Evolutionary conservation across 2,113 vertebrate species (phyloP).

Genomic region (Cricetomys ansorgei): DNA sequence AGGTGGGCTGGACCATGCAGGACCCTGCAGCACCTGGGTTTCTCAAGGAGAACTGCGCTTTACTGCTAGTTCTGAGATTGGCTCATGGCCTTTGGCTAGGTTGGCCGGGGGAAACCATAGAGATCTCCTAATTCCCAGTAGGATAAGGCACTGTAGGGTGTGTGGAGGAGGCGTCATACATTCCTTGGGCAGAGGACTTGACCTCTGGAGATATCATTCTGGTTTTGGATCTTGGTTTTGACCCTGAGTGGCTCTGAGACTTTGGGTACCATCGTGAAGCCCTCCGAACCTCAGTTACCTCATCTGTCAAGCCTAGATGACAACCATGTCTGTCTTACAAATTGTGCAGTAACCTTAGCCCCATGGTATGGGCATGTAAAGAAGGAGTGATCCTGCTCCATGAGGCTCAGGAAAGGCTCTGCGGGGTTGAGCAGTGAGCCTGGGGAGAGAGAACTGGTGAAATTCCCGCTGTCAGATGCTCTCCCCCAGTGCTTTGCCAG

Average conservation of each 20-base stretch:
- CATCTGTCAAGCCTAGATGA: no score
- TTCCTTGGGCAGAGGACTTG: fast-evolving
- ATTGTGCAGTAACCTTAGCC: not conserved
- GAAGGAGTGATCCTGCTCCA: not conserved
- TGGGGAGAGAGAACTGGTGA: not conserved
- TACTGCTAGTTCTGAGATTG: not conserved
- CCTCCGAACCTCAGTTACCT: not conserved
- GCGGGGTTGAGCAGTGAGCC: not conserved
- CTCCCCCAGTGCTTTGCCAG: not conserved
- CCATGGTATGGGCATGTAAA: not conserved
- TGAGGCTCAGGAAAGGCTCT: not conserved
- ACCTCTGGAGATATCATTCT: not conserved
- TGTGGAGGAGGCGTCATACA: not conserved
- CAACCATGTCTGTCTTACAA: fast-evolving
- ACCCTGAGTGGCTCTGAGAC: not conserved
- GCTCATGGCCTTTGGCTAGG: fast-evolving
- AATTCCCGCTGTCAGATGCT: not conserved
- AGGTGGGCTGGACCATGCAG: not conserved
- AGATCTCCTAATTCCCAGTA: fast-evolving
- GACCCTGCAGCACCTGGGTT: no score
- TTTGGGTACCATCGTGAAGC: not conserved
- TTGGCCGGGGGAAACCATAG: not conserved
- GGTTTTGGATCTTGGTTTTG: not conserved
- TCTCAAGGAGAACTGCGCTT: not conserved
- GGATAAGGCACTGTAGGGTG: not conserved